Evolutionary conservation across 2,888 invertebrate genomes (phyloP).

Genomic region (Ophraella communa): DNA sequence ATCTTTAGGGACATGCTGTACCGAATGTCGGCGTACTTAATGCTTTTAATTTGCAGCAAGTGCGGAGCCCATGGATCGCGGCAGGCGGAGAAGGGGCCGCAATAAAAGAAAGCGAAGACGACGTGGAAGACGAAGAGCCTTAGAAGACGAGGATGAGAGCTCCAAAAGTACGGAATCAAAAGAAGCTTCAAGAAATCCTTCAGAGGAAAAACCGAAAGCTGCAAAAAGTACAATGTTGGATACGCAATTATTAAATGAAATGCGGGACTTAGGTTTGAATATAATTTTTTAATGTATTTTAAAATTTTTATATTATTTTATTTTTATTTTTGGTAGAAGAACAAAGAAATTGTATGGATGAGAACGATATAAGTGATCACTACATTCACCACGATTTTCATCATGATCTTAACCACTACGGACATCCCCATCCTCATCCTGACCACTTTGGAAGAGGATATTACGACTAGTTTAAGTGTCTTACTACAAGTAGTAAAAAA

Average conservation of each 20-base stretch:
- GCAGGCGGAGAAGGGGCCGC: neutral
- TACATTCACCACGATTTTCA: slow-evolving; percentile 12
- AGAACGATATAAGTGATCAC: slow-evolving; percentile 1
- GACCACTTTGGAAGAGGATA: slow-evolving; percentile 4
- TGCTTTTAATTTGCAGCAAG: slow-evolving; percentile 2
- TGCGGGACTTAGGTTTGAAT: neutral
- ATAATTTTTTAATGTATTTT: neutral
- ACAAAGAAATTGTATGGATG: neutral
- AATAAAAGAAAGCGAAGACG: neutral
- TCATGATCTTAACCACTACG: slow-evolving; percentile 4
- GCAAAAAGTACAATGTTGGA: neutral
- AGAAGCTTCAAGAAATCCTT: slow-evolving; percentile 5
- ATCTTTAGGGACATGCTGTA: no score
- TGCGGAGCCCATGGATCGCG: slow-evolving; percentile 5
- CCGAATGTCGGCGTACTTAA: no score
- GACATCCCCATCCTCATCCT: slow-evolving; percentile 9
- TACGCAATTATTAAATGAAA: neutral
- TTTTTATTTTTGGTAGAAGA: no score
- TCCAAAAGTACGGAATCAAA: neutral
- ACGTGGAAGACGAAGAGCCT: neutral
- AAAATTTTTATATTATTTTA: no score
- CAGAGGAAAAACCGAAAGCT: slow-evolving; percentile 19
- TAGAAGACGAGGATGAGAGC: slow-evolving; percentile 6
- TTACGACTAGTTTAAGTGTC: slow-evolving; percentile 2
- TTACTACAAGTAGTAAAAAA: no score